Evolutionary conservation across 2,797 vertebrate species (phyloP).

Genomic region (Danio choprae): DNA sequence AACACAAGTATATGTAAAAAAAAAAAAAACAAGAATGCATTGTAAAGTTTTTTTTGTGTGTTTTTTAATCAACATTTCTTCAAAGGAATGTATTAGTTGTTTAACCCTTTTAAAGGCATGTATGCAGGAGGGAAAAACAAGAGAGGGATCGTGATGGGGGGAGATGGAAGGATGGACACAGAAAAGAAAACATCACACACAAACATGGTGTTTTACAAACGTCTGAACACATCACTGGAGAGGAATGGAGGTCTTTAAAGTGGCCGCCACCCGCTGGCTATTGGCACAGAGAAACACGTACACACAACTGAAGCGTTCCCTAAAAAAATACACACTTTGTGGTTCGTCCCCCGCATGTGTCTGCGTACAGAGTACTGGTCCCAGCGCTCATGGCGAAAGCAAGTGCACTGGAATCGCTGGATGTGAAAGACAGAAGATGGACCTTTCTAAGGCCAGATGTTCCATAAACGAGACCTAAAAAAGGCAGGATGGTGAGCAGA

Average conservation of each 20-base stretch:
- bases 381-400: constrained; percentile 50
- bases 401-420: constrained; percentile 47
- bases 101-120: constrained; percentile 72
- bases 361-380: constrained; percentile 51
- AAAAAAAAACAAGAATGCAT: constrained; percentile 74
- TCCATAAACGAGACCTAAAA: constrained; percentile 39
- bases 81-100: constrained; percentile 86
- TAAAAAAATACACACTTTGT: constrained; percentile 55
- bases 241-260: constrained; percentile 65
- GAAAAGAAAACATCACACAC: constrained; percentile 69
- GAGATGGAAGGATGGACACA: constrained; percentile 59
- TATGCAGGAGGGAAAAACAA: constrained; percentile 62
- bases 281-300: constrained; percentile 78
- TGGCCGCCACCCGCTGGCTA: constrained; percentile 70
- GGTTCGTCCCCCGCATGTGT: constrained; percentile 42
- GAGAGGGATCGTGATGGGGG: constrained; percentile 40
- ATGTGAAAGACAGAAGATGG: constrained; percentile 34
- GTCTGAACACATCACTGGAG: constrained; percentile 75
- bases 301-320: constrained; percentile 63
- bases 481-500: constrained; percentile 32
- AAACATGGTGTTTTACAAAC: constrained; percentile 77
- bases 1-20: constrained; percentile 57
- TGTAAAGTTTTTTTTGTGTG: constrained; percentile 80
- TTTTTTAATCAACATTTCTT: constrained; percentile 84
- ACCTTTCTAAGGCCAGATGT: constrained; percentile 32